Evolutionary conservation across 2,888 invertebrate genomes (phyloP), one percentile per base, ranked within the genome.

Genomic region (Luffia ferchaultella): DNA sequence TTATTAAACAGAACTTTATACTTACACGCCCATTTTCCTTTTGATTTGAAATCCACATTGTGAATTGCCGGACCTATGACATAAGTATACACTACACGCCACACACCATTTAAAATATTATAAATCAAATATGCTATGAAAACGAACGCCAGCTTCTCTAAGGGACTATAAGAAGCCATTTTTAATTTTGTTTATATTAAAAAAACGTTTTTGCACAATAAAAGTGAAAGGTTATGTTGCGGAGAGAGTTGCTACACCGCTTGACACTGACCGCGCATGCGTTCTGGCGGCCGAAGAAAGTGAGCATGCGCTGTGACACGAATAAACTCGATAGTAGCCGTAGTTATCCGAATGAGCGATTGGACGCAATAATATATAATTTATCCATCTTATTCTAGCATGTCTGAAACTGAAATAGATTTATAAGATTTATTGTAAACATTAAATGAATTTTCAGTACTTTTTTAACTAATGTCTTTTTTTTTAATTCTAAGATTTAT

Each of bases 21-120:
- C 90, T 89, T 76, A 93, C 93, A 87, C 73, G 93, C 93, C 93
- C 93, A 94, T 76, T 88, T 86, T 61, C 93, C 93, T 66, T 88
- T 86, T 45, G 88, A 85, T 63, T 86, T 87, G 55, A 91, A 86
- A 73, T 93, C 85, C 52, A 91, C 80, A 60, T 80, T 79, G 50
- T 89, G 68, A 7, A 88, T 61, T 30, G 83, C 68, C 41, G 88
- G 88, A 18, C 88, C 86, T 50, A 89, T 60, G 42, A 88, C 66
- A 54, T 70, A 80, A 18, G 60, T 65, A 56, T 76, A 80, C 50
- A 80, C 49, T 9, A 68, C 57, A 58, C 62, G 59, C 16, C 66
- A 56, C 3, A 74, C 18, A 48, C 57, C 57, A 58, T 68, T 74
- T 50, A 66, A 57, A n/a, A 70, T 46, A 55, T 45, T 71, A 58